These are phyloP conservation scores for Heliconius nattereri DNA, from an alignment of 1,140 invertebrate species.

Conservation along the genomic window DNA sequence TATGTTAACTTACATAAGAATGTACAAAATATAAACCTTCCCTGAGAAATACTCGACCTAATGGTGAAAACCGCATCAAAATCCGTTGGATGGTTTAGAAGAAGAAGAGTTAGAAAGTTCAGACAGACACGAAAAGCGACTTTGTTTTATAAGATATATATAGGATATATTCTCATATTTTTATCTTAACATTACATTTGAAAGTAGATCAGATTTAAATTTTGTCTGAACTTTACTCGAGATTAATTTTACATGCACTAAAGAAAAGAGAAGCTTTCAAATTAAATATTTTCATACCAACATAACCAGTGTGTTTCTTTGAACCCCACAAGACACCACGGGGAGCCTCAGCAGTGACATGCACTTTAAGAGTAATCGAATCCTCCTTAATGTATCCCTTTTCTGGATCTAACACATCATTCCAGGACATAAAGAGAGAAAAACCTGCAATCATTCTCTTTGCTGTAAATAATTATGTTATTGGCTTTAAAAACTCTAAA, in stretches of 20 bases:
- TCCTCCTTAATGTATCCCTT: slow-evolving; percentile 98
- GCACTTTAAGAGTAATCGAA: slow-evolving; percentile 96
- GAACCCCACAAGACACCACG: slow-evolving; percentile 99
- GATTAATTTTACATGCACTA: no score
- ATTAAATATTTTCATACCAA: slow-evolving; percentile 77
- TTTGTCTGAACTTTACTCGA: no score
- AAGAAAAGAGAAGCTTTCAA: no score
- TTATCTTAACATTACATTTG: background rate
- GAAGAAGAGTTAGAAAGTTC: no score
- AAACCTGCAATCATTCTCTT: slow-evolving; percentile 99
- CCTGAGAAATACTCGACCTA: no score
- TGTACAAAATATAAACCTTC: no score
- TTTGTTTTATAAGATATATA: no score
- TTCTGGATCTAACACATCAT: slow-evolving; percentile 96
- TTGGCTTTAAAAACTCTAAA: background rate
- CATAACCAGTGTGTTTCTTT: slow-evolving; percentile 99
- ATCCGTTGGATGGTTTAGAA: no score
- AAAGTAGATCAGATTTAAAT: no score
- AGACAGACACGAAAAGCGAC: no score
- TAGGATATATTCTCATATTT: background rate
- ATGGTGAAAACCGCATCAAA: no score
- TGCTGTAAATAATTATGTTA: slow-evolving; percentile 82
- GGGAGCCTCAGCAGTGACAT: slow-evolving; percentile 97
- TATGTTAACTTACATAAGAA: no score
- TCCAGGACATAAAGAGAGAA: slow-evolving; percentile 97